Base-by-base conservation (phyloP, 2,113 vertebrate genomes). In the Clarias batrachus region DNA sequence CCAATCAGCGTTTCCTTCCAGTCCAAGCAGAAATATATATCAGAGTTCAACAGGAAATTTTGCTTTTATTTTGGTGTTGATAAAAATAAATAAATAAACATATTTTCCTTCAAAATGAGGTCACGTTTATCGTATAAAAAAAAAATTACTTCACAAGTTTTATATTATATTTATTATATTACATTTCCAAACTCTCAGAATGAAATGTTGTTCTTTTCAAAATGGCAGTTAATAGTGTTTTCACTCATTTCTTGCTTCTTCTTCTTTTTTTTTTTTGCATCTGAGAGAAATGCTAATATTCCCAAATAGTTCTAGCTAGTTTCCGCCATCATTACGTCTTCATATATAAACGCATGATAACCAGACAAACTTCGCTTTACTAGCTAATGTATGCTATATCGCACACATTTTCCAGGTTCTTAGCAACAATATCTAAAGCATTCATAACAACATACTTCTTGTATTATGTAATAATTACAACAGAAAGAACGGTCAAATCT, bases 1-100 rank as follows among this genome's bases (percentile, higher is more conserved):
- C n/a, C 76, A 78, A 78, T 78, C 76, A 78, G n/a, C 1, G n/a
- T 78, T 78, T 78, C 76, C 76, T 78, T 56, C n/a, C 76, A 78
- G 52, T 19, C 17, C n/a, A 19, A 27, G n/a, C n/a, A 78, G 76
- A 57, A 78, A 57, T 25, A 37, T 37, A 37, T 3, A 52, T 27
- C 48, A n/a, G 2, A 2, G 7, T 27, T 57, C 25, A 56, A 3
- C 76, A 56, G 52, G 76, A 78, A 78, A 57, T 27, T 27, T 10
- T 3, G 21, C 19, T 52, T 52, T 52, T 73, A 21, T 41, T 74
- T 7, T 41, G 6, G 41, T 41, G 41, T 41, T 41, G 8, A 21
- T 2, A 23, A 21, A 60, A 60, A 62, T 60, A n/a, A n/a, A 65
- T 1, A 27, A 6, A 27, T 4, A 30, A n/a, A 14, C n/a, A 5